Evolutionary conservation across 1,140 invertebrate species (phyloP).

Genomic region (Homarus americanus): DNA sequence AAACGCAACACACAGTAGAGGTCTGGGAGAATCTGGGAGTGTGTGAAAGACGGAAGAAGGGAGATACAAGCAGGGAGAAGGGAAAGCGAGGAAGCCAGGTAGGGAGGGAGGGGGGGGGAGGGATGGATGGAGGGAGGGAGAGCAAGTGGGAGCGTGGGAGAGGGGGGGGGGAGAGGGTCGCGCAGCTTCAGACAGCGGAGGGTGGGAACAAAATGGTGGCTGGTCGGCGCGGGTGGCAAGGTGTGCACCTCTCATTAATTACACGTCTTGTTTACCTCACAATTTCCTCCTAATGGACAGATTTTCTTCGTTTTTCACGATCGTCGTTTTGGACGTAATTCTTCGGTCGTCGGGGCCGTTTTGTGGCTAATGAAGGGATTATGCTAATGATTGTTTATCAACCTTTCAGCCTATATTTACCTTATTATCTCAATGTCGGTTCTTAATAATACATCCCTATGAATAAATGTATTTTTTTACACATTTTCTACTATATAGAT

Average conservation of each 20-base stretch:
- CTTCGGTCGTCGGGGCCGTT: not conserved
- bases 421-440: not conserved
- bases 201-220: constrained; percentile 48
- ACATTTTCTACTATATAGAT: too few species aligned
- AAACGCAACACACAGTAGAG: too few species aligned
- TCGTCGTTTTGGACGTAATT: not conserved
- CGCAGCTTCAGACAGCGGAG: constrained; percentile 17
- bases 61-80: not conserved
- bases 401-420: not conserved
- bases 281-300: constrained; percentile 8
- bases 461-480: not conserved
- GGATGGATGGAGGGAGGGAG: not conserved
- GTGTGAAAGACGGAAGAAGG: constrained; percentile 19
- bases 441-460: not conserved
- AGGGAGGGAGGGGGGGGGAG: constrained; percentile 8
- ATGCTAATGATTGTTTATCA: constrained; percentile 46
- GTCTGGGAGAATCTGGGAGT: too few species aligned
- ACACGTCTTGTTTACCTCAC: constrained; percentile 22
- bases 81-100: not conserved
- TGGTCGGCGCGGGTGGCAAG: constrained; percentile 16
- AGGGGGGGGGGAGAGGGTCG: not conserved
- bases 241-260: constrained; percentile 42
- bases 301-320: not conserved
- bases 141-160: not conserved
- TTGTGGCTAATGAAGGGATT: constrained; percentile 16